These are phyloP conservation scores for Leptopilina drosophilae DNA, from an alignment of 2,888 invertebrate genomes.

Conservation along the genomic window DNA sequence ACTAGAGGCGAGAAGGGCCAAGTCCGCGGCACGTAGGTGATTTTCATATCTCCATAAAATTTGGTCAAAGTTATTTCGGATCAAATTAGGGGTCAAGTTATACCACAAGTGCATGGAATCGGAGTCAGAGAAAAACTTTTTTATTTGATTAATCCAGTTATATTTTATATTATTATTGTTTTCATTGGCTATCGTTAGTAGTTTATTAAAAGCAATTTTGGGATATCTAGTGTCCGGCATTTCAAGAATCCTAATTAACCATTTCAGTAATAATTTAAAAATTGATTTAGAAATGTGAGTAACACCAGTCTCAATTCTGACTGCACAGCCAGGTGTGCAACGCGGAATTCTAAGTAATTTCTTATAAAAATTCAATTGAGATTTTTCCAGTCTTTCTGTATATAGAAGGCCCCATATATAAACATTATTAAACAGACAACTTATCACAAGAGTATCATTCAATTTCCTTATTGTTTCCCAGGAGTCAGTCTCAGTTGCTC, in stretches of 20 bases:
- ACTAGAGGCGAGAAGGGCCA: too few species aligned
- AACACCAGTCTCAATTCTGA: not conserved
- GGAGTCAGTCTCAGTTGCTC: not conserved
- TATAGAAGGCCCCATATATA: not conserved
- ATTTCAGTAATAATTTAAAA: not conserved
- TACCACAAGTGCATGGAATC: too few species aligned
- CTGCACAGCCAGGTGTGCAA: not conserved
- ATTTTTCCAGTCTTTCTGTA: not conserved
- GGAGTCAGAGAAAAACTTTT: too few species aligned
- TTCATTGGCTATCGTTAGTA: not conserved
- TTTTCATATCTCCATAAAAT: too few species aligned
- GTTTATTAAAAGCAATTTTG: not conserved
- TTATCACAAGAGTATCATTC: not conserved
- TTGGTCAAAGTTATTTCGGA: too few species aligned
- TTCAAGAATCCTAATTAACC: not conserved
- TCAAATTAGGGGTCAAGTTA: too few species aligned
- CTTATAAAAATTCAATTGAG: not conserved
- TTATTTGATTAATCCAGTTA: not conserved
- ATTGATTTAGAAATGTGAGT: not conserved
- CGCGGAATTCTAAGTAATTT: not conserved
- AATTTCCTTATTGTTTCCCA: not conserved
- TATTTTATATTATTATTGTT: not conserved
- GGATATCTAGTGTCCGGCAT: not conserved
- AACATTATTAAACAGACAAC: not conserved
- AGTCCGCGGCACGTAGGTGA: too few species aligned